Evolutionary conservation across 2,888 invertebrate species (phyloP).

Genomic region (Drosophila tripunctata): DNA sequence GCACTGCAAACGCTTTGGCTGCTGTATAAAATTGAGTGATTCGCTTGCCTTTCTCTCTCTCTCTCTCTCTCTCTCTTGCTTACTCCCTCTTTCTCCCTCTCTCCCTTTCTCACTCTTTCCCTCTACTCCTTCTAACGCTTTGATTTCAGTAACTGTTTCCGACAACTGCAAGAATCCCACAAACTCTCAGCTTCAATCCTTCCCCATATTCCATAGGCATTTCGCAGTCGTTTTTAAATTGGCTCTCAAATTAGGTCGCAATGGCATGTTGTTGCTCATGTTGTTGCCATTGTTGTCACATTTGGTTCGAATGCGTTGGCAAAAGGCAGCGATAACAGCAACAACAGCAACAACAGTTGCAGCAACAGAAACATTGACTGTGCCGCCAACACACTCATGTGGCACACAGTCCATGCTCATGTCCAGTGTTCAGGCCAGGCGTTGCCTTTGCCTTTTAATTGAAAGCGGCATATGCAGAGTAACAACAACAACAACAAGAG

Average conservation of each 20-base stretch:
- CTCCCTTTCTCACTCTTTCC: neutral
- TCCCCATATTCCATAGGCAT: conserved; percentile 7
- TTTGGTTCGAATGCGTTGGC: conserved; percentile 63
- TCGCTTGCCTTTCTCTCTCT: too few species aligned
- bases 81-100: too few species aligned
- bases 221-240: conserved; percentile 59
- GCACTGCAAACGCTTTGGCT: too few species aligned
- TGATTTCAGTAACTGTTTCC: conserved; percentile 5
- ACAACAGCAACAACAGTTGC: conserved; percentile 14
- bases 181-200: neutral
- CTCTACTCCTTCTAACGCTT: neutral
- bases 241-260: conserved; percentile 66
- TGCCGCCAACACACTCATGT: conserved; percentile 36
- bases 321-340: conserved; percentile 32
- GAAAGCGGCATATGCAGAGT: conserved; percentile 75
- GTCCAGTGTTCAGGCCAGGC: conserved; percentile 32
- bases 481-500: conserved; percentile 17
- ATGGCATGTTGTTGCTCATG: conserved; percentile 35
- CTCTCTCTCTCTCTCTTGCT: too few species aligned
- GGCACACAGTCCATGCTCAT: conserved; percentile 31
- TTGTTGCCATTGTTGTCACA: conserved; percentile 71
- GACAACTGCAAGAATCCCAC: neutral
- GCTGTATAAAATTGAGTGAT: too few species aligned
- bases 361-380: conserved; percentile 28
- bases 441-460: conserved; percentile 72